Percentiles rank a stretch among this genome's conserved stretches.
phyloP scores from a whole-genome alignment of 37 sponge, comb jelly and placozoan species.

The Lycopodina hypogea region DNA sequence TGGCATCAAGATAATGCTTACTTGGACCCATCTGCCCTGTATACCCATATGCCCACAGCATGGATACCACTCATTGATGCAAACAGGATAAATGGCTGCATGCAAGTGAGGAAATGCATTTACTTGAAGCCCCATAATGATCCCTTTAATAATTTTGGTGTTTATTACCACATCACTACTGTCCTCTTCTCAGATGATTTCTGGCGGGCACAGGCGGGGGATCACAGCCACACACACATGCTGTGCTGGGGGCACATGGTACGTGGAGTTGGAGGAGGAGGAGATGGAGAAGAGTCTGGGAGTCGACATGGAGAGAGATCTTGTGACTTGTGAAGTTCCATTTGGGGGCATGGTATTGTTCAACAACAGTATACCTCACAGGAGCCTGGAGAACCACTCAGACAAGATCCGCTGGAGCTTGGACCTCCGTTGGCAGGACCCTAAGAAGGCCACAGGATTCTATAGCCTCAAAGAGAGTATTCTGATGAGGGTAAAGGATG shows the following conservation, averaged over 20 bases:
- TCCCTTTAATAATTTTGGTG: background rate
- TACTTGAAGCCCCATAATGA: background rate
- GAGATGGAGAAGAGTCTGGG: conserved; percentile 70
- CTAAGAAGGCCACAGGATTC: conserved; percentile 68
- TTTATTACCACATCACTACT: too few species aligned
- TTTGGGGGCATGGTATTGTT: conserved; percentile 73
- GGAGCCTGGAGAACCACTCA: conserved; percentile 73
- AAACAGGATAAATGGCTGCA: conserved; percentile 74
- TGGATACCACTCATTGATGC: conserved; percentile 93
- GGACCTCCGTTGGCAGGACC: conserved; percentile 83
- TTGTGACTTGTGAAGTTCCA: conserved; percentile 81
- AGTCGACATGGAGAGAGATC: conserved; percentile 54
- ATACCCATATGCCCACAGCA: conserved; percentile 69
- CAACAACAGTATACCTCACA: conserved; percentile 82
- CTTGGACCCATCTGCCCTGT: conserved; percentile 44
- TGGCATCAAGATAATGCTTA: conserved; percentile 96
- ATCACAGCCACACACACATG: conserved; percentile 79
- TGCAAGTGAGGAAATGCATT: conserved; percentile 72
- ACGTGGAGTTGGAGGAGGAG: conserved; percentile 62
- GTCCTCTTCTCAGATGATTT: conserved; percentile 51
- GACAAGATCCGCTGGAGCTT: conserved; percentile 81
- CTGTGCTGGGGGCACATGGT: conserved; percentile 87
- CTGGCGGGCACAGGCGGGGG: conserved; percentile 71
- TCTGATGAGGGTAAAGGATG: conserved; percentile 48
- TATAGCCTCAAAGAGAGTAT: conserved; percentile 64